Conservation (phyloP, 2,113 vertebrate species). For the Phycodurus eques region DNA sequence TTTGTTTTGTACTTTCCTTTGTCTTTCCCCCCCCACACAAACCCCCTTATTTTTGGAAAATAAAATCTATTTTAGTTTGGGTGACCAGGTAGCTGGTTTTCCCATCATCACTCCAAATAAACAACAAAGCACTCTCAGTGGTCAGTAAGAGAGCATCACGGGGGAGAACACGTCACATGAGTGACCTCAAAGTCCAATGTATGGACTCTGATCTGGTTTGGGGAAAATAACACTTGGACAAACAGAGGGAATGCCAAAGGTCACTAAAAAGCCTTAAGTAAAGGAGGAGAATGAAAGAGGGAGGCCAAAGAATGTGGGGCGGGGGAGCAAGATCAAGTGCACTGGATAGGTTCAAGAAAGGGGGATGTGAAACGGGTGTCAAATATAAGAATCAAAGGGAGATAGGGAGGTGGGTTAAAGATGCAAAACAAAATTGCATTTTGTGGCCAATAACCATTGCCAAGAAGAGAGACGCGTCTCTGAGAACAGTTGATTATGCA, state of each 20-base stretch:
- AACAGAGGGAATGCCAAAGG: conserved; percentile 12
- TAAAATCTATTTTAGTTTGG: conserved; percentile 43
- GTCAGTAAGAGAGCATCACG: conserved; percentile 29
- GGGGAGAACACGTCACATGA: conserved; percentile 4
- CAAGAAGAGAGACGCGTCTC: conserved; percentile 15
- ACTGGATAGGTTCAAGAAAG: conserved; percentile 6
- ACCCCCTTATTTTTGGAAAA: conserved; percentile 43
- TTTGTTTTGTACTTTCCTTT: conserved; percentile 55
- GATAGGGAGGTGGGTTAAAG: conserved; percentile 16
- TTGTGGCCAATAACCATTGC: conserved; percentile 12
- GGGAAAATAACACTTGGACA: conserved; percentile 1
- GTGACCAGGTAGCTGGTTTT: conserved; percentile 47
- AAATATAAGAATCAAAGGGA: conserved; percentile 4
- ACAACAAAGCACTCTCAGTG: conserved; percentile 43
- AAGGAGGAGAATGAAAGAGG: not conserved
- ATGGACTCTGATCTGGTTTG: conserved; percentile 20
- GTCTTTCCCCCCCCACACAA: conserved; percentile 64
- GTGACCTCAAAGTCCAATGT: conserved; percentile 31
- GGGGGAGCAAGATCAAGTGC: not conserved
- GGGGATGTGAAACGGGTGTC: conserved; percentile 17
- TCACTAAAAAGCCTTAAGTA: conserved; percentile 17
- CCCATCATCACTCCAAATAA: conserved; percentile 43
- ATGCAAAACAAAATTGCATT: not conserved
- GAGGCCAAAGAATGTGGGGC: conserved; percentile 1
- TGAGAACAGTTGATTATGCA: conserved; percentile 8